A percentile compares a stretch with the other conserved stretches of the same genome.
phyloP scores from a whole-genome alignment of 2,888 invertebrate species.

The Dastarcus helophoroides region DNA sequence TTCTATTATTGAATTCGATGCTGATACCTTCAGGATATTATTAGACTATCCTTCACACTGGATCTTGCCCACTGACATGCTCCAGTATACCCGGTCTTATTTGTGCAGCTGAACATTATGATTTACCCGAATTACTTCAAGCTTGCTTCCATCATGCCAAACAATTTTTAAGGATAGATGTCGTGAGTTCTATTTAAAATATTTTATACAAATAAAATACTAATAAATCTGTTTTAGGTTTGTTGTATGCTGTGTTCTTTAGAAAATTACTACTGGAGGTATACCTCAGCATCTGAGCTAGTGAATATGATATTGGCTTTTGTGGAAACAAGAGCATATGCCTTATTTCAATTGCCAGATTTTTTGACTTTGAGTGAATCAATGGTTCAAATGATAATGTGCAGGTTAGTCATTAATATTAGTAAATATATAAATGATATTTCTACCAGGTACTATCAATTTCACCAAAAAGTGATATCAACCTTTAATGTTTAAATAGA shows the following conservation, averaged over 20 bases:
- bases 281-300: constrained; percentile 84
- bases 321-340: constrained; percentile 76
- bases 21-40: constrained; percentile 82
- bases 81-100: constrained; percentile 86
- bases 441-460: neutral
- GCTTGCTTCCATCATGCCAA: constrained; percentile 94
- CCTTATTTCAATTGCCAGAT: constrained; percentile 72
- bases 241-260: constrained; percentile 85
- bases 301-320: constrained; percentile 91
- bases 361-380: constrained; percentile 84
- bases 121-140: constrained; percentile 81
- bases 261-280: constrained; percentile 93
- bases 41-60: constrained; percentile 87
- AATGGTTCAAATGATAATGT: constrained; percentile 91
- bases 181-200: no score
- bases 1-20: constrained; percentile 89
- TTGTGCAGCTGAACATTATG: constrained; percentile 90
- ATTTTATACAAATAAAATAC: neutral
- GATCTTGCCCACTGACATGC: constrained; percentile 84
- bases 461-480: neutral
- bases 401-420: constrained; percentile 35
- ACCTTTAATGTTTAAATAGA: no score
- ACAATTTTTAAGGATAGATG: constrained; percentile 83
- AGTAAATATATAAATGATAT: neutral
- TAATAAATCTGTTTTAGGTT: constrained; percentile 49